Percentiles rank a stretch among this genome's conserved stretches.
Conservation (phyloP, 2,113 vertebrate species). For the Carettochelys insculpta region DNA sequence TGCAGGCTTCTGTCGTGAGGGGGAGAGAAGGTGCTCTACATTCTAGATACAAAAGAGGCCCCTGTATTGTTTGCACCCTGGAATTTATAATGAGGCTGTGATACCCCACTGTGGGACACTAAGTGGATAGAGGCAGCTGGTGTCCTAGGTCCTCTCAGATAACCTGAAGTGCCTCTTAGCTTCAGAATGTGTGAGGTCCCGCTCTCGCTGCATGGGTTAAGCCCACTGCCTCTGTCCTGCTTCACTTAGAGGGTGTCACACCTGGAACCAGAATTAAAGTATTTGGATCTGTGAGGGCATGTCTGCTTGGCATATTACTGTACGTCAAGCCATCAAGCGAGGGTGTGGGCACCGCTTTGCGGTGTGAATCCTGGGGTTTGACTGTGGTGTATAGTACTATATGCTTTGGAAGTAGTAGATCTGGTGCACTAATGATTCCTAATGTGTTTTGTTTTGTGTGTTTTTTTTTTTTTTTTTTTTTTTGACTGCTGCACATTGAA, state of each 20-base stretch:
- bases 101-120: not conserved
- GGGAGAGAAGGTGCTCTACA: not conserved
- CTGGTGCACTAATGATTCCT: not conserved
- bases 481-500: not conserved
- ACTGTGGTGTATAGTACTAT: no score
- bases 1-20: not conserved
- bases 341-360: no score
- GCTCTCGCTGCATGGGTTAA: no score
- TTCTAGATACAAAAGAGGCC: not conserved
- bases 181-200: not conserved
- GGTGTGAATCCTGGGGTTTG: no score
- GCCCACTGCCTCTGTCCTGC: not conserved
- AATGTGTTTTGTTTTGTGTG: not conserved
- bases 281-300: not conserved
- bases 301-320: not conserved
- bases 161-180: not conserved
- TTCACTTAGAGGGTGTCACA: not conserved
- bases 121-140: not conserved
- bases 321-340: not conserved
- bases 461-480: no score
- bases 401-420: no score
- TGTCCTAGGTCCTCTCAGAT: not conserved
- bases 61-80: not conserved
- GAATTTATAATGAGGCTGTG: not conserved
- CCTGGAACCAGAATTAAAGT: not conserved